phyloP scores from a whole-genome alignment of 2,888 invertebrate genomes.

The Netelia fuscicornis region DNA sequence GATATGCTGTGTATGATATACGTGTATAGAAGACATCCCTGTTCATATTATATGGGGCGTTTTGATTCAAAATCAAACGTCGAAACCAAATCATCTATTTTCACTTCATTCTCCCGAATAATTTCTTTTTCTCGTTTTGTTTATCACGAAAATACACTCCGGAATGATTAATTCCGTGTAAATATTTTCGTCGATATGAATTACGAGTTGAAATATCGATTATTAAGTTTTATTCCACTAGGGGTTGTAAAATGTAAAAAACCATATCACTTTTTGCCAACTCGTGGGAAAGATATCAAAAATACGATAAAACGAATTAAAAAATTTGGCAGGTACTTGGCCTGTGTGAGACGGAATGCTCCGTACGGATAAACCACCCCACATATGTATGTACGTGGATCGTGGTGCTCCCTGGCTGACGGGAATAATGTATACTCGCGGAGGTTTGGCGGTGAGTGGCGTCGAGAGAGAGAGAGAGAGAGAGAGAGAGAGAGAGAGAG shows the following conservation, averaged over 20 bases:
- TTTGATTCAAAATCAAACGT: no score
- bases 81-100: no score
- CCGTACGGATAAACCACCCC: background rate
- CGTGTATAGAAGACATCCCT: background rate
- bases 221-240: no score
- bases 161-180: no score
- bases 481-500: conserved; percentile 5
- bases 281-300: background rate
- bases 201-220: no score
- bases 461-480: conserved; percentile 64
- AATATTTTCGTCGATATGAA: no score
- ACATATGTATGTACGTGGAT: conserved; percentile 39
- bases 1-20: background rate
- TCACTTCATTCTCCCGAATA: no score
- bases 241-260: no score
- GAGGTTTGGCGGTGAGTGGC: conserved; percentile 78
- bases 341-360: background rate
- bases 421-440: conserved; percentile 80
- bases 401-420: conserved; percentile 70
- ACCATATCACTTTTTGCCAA: background rate
- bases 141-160: no score
- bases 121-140: no score
- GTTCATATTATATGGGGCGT: background rate
- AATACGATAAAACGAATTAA: background rate
- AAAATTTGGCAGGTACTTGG: background rate